These are phyloP conservation scores for Hylyphantes graminicola DNA, from an alignment of 1,140 invertebrate species.

Conservation along the genomic window DNA sequence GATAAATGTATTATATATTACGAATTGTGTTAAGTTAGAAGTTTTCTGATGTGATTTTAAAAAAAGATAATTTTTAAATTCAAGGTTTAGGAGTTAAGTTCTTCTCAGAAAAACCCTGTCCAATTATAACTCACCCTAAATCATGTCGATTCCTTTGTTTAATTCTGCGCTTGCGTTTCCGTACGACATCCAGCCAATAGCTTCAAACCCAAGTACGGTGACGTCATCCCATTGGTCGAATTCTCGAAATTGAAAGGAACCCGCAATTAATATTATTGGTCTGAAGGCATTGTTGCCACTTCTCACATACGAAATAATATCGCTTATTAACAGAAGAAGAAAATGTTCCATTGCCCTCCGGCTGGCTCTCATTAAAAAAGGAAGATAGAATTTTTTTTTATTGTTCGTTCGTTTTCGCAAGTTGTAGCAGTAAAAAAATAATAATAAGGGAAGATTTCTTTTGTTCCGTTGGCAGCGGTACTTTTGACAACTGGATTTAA, in stretches of 20 bases:
- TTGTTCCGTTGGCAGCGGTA: slow-evolving; percentile 27
- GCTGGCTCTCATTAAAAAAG: slow-evolving; percentile 51
- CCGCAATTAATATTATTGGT: slow-evolving; percentile 44
- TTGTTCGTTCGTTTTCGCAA: slow-evolving; percentile 8
- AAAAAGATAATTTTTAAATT: too few species aligned
- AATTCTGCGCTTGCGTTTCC: too few species aligned
- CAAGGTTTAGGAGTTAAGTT: too few species aligned
- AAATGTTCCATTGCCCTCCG: slow-evolving; percentile 39
- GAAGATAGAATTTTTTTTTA: slow-evolving; percentile 38
- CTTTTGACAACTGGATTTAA: slow-evolving; percentile 46
- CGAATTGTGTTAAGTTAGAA: too few species aligned
- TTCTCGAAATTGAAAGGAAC: slow-evolving; percentile 35
- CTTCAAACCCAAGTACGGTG: not conserved
- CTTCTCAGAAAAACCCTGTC: too few species aligned
- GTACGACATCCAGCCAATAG: too few species aligned
- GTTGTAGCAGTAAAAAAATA: slow-evolving; percentile 25
- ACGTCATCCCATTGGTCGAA: slow-evolving; percentile 44
- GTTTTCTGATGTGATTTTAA: too few species aligned
- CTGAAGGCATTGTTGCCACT: not conserved
- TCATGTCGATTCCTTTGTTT: too few species aligned
- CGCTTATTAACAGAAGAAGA: slow-evolving; percentile 47
- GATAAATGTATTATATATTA: too few species aligned
- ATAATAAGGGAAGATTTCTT: slow-evolving; percentile 14
- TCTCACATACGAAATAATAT: not conserved
- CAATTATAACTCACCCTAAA: too few species aligned